Evolutionary conservation across 1,140 invertebrate genomes (phyloP), one percentile per base, ranked within the genome.

Genomic region (Bicyclus anynana): DNA sequence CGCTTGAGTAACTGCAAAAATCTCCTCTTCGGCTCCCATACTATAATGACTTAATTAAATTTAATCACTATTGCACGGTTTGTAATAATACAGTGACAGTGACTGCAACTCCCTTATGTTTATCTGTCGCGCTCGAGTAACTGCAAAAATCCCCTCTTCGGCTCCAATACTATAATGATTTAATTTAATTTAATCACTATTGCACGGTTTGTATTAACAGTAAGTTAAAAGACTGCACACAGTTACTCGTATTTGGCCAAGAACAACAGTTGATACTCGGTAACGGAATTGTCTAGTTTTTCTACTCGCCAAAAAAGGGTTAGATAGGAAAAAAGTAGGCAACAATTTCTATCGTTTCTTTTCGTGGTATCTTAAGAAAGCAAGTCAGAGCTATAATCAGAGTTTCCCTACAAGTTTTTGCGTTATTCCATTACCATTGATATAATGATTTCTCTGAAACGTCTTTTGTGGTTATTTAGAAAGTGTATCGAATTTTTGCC

Each of bases 401-500:
- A 4, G 53, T 18, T 14, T 21, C 29, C 27, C 27, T 49, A 42
- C 37, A 17, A 40, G 44, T 49, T 49, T 56, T 56, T 40, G 1
- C 49, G 33, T 23, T 20, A 40, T 56, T 2, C 29, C 37, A 52
- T 49, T 9, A 38, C 7, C 9, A 29, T 33, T 18, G 35, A 52
- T 23, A 20, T 29, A 23, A 9, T 12, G 44, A 38, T 55, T 49
- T 56, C 46, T 40, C 54, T 49, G 7, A 56, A 50, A 56, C 33
- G 38, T 23, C 37, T 44, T 55, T 50, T 46, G 40, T 54, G 13
- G 13, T 55, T 52, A 21, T 17, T 33, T 56, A 10, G 54, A 50
- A 47, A 56, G 54, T 49, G 54, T 40, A 42, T 38, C 54, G 47
- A 42, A 50, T 56, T 40, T 1, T 49, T 7, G 13, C 14, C 16